phyloP scores from a whole-genome alignment of 1,140 invertebrate species.

The Saccostrea echinata region DNA sequence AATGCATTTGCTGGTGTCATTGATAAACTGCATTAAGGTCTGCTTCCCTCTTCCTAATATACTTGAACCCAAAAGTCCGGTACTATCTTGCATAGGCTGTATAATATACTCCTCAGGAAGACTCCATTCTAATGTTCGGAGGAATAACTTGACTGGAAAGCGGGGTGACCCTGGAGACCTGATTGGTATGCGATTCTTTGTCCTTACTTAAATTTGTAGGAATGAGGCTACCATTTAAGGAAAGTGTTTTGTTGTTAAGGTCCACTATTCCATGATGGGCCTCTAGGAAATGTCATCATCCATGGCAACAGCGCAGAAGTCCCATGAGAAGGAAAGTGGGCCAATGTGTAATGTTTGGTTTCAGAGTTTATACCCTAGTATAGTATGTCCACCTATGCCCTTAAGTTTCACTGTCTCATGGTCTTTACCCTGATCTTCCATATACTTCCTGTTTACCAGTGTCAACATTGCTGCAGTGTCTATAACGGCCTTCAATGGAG shows the following conservation, averaged over 20 bases:
- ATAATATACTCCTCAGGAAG: not conserved
- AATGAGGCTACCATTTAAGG: not conserved
- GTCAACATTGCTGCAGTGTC: conserved; percentile 11
- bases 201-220: not conserved
- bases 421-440: not conserved
- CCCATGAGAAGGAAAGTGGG: not conserved
- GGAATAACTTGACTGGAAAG: conserved; percentile 5
- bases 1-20: not conserved
- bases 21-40: not conserved
- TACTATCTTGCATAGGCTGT: not conserved
- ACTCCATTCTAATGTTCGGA: not conserved
- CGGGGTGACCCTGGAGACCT: not conserved
- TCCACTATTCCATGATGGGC: not conserved
- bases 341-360: not conserved
- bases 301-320: conserved; percentile 6
- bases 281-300: not conserved
- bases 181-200: not conserved
- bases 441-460: conserved; percentile 9
- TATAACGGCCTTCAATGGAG: not conserved
- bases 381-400: not conserved
- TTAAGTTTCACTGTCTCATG: not conserved
- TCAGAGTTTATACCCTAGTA: not conserved
- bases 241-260: not conserved
- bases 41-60: not conserved
- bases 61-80: not conserved